These are phyloP conservation scores for Ostrea denselamellosa DNA, from an alignment of 1,140 invertebrate genomes.

Conservation along the genomic window DNA sequence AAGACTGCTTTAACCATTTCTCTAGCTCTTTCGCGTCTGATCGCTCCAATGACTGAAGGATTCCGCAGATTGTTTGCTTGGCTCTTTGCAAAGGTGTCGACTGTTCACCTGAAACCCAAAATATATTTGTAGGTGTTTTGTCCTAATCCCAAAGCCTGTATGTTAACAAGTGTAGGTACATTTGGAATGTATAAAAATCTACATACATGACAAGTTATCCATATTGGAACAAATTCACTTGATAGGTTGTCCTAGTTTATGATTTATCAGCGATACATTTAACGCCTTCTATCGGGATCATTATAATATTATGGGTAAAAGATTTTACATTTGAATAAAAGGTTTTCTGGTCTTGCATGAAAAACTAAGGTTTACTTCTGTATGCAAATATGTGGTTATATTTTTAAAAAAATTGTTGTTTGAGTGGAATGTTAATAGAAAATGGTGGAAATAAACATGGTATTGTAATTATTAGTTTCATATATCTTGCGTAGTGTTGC, in stretches of 20 bases:
- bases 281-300: neutral
- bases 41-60: neutral
- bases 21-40: neutral
- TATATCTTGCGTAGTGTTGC: no score
- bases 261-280: conserved; percentile 2
- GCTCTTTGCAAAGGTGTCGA: neutral
- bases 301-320: neutral
- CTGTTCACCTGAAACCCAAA: neutral
- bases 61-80: neutral
- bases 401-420: no score
- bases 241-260: neutral
- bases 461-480: no score
- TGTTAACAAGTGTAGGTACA: neutral
- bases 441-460: no score
- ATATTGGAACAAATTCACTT: conserved; percentile 10
- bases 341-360: no score
- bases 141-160: neutral
- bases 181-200: neutral
- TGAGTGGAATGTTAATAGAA: no score
- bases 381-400: no score
- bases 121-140: neutral
- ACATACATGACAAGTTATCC: neutral
- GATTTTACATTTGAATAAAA: no score
- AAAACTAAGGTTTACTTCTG: no score
- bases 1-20: neutral